Evolutionary conservation across 1,140 invertebrate genomes (phyloP).

Genomic region (Dermatophagoides farinae): DNA sequence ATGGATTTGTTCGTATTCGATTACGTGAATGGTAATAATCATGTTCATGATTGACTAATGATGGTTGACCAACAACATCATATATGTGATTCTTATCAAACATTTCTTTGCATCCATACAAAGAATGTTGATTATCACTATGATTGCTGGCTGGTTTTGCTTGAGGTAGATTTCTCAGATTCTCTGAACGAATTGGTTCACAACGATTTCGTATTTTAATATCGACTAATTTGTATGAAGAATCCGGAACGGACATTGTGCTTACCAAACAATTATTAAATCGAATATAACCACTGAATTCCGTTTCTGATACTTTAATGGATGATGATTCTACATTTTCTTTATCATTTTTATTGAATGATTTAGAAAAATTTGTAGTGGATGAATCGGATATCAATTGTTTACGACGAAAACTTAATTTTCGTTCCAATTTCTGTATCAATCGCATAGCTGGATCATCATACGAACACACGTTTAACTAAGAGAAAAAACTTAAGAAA

Average conservation of each 20-base stretch:
- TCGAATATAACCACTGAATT: slow-evolving; percentile 3
- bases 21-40: not conserved
- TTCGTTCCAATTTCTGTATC: slow-evolving; percentile 1
- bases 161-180: not conserved
- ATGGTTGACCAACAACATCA: not conserved
- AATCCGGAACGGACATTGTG: not conserved
- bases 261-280: not conserved
- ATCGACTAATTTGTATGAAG: not conserved
- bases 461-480: too few species aligned
- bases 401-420: not conserved
- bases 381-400: not conserved
- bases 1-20: not conserved
- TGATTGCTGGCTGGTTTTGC: not conserved
- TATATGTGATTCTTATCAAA: not conserved
- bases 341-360: not conserved
- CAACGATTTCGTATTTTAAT: not conserved
- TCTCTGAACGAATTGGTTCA: not conserved
- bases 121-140: not conserved
- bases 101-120: not conserved
- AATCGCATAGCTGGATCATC: not conserved
- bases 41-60: not conserved
- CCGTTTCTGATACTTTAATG: not conserved
- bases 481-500: too few species aligned
- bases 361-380: not conserved
- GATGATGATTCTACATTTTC: not conserved